These are phyloP conservation scores for Hyperoplus immaculatus DNA, from an alignment of 2,797 vertebrate genomes.

Conservation along the genomic window DNA sequence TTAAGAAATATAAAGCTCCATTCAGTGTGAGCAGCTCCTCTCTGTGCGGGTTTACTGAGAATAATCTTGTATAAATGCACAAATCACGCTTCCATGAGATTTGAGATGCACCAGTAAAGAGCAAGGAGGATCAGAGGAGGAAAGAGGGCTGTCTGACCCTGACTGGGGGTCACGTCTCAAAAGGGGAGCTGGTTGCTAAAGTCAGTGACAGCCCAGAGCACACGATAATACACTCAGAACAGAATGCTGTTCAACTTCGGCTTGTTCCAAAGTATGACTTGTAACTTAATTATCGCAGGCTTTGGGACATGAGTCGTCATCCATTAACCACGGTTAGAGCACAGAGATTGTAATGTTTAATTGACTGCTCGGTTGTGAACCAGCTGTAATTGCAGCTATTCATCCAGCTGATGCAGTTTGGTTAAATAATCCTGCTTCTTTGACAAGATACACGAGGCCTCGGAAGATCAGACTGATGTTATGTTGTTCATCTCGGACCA, in stretches of 20 bases:
- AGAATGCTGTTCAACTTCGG: slow-evolving; percentile 55
- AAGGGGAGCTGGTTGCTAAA: slow-evolving; percentile 46
- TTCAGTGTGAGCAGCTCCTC: slow-evolving; percentile 66
- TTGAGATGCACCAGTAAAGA: slow-evolving; percentile 67
- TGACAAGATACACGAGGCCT: slow-evolving; percentile 54
- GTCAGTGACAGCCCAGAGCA: slow-evolving; percentile 56
- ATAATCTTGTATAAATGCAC: slow-evolving; percentile 73
- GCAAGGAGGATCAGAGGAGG: slow-evolving; percentile 63
- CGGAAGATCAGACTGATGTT: slow-evolving; percentile 56
- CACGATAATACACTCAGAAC: slow-evolving; percentile 70
- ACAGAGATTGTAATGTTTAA: slow-evolving; percentile 66
- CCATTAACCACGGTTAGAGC: slow-evolving; percentile 73
- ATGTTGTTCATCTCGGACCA: slow-evolving; percentile 46
- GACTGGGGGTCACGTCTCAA: slow-evolving; percentile 63
- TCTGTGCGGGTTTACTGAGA: slow-evolving; percentile 72
- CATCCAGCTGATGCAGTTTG: slow-evolving; percentile 67
- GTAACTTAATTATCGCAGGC: slow-evolving; percentile 71
- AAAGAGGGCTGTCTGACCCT: slow-evolving; percentile 59
- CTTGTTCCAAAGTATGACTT: slow-evolving; percentile 52
- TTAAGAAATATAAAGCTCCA: slow-evolving; percentile 75
- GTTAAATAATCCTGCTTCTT: slow-evolving; percentile 58
- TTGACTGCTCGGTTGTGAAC: slow-evolving; percentile 62
- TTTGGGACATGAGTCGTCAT: slow-evolving; percentile 68
- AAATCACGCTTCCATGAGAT: slow-evolving; percentile 72
- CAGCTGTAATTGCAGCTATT: slow-evolving; percentile 73